Base-by-base conservation (phyloP, 2,888 invertebrate species). In the Protodeltote pygarga region DNA sequence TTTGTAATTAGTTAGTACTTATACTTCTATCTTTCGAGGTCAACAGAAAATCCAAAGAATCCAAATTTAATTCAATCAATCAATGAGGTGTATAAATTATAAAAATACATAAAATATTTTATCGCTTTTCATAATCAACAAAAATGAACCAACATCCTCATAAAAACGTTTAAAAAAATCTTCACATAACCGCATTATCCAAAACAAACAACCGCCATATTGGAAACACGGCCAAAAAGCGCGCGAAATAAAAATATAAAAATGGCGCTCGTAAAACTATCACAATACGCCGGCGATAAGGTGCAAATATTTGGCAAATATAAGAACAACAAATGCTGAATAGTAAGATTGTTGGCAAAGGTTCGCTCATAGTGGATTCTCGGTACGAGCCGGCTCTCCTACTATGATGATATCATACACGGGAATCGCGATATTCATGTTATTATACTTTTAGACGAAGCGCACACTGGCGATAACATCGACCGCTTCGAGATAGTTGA, bases 261-360 rank as follows among this genome's bases (percentile, higher is more conserved):
- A 78, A 80, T 79, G 76, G 73, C 61, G 52, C 68, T 77, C 81
- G 72, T 83, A 83, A 83, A 83, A 81, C 80, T 81, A 84, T 87
- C 81, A 81, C 77, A 81, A 77, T 74, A 73, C 57, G 61, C 60
- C 48, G 45, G 72, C 77, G 81, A 84, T 82, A 84, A 87, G 82
- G 85, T 83, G 85, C 76, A 81, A 84, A 85, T 83, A 84, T 85
- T 86, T 88, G 85, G 85, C 87, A 80, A 83, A 87, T 83, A 85
- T 81, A 81, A 80, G 81, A 83, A 82, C 79, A 85, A 85, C 81
- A 85, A 78, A 79, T 75, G 78, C 79, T 81, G 81, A 83, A 83
- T 81, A 80, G 84, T 81, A 74, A 83, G 77, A 84, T 81, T 79
- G 81, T 85, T 87, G 87, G 87, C 87, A 88, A 69, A 74, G 77